Conservation (phyloP, 2,888 invertebrate species). For the Drosophila colorata region DNA sequence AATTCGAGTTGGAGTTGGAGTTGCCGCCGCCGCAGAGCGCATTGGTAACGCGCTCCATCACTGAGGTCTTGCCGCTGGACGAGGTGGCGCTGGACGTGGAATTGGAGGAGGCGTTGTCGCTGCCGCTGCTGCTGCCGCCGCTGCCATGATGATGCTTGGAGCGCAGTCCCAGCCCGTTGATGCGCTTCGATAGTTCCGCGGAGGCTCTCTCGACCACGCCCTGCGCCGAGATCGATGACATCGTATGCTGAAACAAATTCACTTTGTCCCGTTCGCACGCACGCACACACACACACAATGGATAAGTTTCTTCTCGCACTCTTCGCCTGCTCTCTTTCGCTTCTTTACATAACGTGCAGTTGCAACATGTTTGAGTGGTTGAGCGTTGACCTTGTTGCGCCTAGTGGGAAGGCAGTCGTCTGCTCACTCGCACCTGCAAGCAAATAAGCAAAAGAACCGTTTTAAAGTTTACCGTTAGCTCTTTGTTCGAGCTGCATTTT, state of each 20-base stretch:
- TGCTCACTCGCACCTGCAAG: constrained; percentile 39
- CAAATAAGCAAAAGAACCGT: constrained; percentile 17
- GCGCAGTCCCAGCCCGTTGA: constrained; percentile 92
- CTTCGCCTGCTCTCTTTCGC: constrained; percentile 3
- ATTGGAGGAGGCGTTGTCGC: constrained; percentile 51
- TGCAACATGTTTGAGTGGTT: constrained; percentile 35
- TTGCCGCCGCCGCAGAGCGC: constrained; percentile 91
- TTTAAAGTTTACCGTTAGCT: constrained; percentile 33
- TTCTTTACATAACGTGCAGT: constrained; percentile 35
- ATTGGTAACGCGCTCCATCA: constrained; percentile 95
- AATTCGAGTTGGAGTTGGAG: constrained; percentile 75
- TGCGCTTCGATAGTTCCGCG: constrained; percentile 94
- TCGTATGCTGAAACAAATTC: constrained; percentile 85
- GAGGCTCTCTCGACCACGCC: constrained; percentile 96
- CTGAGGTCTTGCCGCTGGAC: constrained; percentile 88
- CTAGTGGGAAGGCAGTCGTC: constrained; percentile 6
- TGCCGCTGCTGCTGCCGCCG: constrained; percentile 36
- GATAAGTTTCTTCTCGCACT: constrained; percentile 4
- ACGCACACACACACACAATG: constrained; percentile 19
- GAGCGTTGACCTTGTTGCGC: constrained; percentile 55
- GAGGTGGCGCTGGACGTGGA: constrained; percentile 57
- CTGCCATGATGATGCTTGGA: constrained; percentile 86
- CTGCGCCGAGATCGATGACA: constrained; percentile 94
- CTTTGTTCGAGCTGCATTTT: constrained; percentile 22
- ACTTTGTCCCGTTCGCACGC: constrained; percentile 70